Conservation (phyloP, 2,113 vertebrate genomes). For the Podarcis cretensis region DNA sequence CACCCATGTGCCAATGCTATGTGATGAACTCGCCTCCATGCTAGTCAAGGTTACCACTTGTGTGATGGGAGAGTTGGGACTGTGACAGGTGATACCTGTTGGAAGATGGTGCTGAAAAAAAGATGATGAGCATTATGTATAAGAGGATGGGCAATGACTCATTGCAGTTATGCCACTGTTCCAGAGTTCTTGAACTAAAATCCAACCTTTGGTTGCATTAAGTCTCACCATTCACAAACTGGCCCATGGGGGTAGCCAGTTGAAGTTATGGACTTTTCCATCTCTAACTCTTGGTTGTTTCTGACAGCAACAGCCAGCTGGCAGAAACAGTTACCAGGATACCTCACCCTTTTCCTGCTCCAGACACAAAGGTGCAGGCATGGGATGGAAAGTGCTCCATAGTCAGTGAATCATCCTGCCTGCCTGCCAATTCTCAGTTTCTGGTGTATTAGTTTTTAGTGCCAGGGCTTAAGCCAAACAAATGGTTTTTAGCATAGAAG, state of each 20-base stretch:
- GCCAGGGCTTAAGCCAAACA: not conserved
- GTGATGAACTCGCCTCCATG: not conserved
- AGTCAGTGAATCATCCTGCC: not conserved
- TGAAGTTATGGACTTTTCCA: not conserved
- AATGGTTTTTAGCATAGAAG: not conserved
- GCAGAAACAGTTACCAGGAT: not conserved
- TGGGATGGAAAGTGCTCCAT: not conserved
- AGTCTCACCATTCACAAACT: not conserved
- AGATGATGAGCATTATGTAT: not conserved
- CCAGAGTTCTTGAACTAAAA: not conserved
- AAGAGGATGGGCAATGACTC: no score
- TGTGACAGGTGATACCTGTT: not conserved
- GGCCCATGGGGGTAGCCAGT: no score
- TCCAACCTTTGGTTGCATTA: not conserved
- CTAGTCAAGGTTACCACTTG: not conserved
- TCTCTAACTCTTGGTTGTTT: not conserved
- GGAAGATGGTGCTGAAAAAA: not conserved
- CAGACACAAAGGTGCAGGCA: not conserved
- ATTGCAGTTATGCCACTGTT: not conserved
- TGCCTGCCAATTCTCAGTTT: not conserved
- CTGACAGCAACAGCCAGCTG: not conserved
- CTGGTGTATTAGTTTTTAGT: not conserved
- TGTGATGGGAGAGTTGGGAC: not conserved
- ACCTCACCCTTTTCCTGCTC: not conserved
- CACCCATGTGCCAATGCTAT: not conserved